Percentiles rank a stretch among this genome's conserved stretches.
These are phyloP conservation scores for Drosophila suzukii DNA, from an alignment of 1,140 invertebrate genomes.

Conservation along the genomic window DNA sequence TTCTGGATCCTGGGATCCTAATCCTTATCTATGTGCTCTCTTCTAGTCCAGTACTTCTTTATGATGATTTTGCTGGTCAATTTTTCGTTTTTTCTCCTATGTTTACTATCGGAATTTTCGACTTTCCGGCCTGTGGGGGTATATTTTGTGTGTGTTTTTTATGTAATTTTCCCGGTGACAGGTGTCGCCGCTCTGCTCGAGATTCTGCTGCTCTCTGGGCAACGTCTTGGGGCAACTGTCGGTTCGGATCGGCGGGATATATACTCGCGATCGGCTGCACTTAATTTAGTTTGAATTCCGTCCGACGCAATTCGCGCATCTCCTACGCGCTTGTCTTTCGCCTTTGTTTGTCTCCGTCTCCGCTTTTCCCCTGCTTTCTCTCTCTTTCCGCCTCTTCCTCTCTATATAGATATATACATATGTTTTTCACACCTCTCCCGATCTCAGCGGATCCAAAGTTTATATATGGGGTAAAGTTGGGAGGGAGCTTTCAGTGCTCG, in stretches of 20 bases:
- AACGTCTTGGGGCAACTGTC: conserved; percentile 34
- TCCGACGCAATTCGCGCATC: conserved; percentile 40
- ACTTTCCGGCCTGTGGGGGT: background rate
- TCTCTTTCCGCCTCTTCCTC: background rate
- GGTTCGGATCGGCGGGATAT: conserved; percentile 25
- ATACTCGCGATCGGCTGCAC: conserved; percentile 7
- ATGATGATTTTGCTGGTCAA: background rate
- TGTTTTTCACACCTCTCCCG: conserved; percentile 26
- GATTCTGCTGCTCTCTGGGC: conserved; percentile 29
- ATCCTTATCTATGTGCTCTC: too few species aligned
- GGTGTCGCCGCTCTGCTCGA: conserved; percentile 25
- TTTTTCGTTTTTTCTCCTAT: background rate
- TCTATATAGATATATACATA: background rate
- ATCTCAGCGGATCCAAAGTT: conserved; percentile 63
- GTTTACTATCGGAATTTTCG: background rate
- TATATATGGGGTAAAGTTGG: conserved; percentile 52
- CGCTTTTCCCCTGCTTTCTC: background rate
- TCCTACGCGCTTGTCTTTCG: conserved; percentile 42
- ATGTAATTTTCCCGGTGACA: conserved; percentile 40
- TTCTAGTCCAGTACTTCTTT: background rate
- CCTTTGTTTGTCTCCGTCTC: conserved; percentile 20
- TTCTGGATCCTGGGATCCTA: background rate
- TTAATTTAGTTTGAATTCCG: conserved; percentile 23
- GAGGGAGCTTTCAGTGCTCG: conserved; percentile 28
- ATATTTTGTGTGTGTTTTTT: conserved; percentile 27